Base-by-base conservation (phyloP, 2,113 vertebrate species). In the Prunella fulvescens region DNA sequence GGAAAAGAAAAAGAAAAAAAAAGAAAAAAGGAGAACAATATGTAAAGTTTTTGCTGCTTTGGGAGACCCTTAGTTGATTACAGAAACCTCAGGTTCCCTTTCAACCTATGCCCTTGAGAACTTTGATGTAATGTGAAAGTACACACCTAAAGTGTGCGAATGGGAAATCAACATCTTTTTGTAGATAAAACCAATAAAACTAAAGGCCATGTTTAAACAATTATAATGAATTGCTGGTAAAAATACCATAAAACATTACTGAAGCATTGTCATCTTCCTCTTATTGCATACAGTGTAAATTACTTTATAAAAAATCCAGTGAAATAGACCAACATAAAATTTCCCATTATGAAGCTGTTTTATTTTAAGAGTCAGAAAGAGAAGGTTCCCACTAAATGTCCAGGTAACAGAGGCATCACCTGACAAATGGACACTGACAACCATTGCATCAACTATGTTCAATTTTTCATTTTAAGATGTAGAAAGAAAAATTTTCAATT, bases 101-200 rank as follows among this genome's bases (percentile, higher is more conserved):
- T 86, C 58, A 76, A 40, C 31, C 16, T 1, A 0, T 44, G 77
- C 25, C 92, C 96, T 93, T 96, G 88, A 72, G 77, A 83, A 39
- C 84, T 71, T 81, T 83, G 69, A 85, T 81, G 69, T 85, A 89
- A 88, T 93, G 86, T 80, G 92, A 96, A 95, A 97, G 90, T 91
- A 87, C 74, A 84, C 90, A 93, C 70, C 48, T 65, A 86, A 90
- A 92, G 78, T 9, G 72, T 67, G 50, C 6, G 74, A 96, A 72
- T 94, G 93, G 92, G 95, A 95, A 97, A 81, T 53, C 92, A 95
- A 93, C 93, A 97, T 31, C 42, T 95, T 89, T 93, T 87, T 73
- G 89, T 76, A 95, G 88, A 91, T 95, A 92, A 89, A 90, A 20
- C 82, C 61, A 88, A 86, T 86, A 81, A 93, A 94, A 65, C 44